Percentiles rank a stretch among this genome's conserved stretches.
Evolutionary conservation across 1,140 invertebrate species (phyloP).

Genomic region (Diploscapter pachys): DNA sequence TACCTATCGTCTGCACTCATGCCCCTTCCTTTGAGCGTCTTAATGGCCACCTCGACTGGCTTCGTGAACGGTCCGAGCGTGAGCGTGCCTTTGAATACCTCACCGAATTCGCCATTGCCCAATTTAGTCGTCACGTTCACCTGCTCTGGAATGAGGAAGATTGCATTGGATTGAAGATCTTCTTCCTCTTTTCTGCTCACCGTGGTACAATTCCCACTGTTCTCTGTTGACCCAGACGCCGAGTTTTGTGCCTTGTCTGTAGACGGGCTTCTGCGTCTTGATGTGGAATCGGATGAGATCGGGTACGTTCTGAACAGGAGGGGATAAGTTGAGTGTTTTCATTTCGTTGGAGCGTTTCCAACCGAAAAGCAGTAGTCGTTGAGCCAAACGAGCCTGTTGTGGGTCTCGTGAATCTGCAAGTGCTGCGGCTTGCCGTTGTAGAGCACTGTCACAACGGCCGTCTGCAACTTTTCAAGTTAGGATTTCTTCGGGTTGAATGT

Average conservation of each 20-base stretch:
- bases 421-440: constrained; percentile 2
- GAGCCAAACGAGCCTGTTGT: constrained; percentile 1
- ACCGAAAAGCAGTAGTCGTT: constrained; percentile 25
- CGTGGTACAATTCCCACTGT: constrained; percentile 35
- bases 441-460: constrained; percentile 10
- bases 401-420: constrained; percentile 2
- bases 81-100: constrained; percentile 25
- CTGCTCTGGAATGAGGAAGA: constrained; percentile 9
- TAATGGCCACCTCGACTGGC: constrained; percentile 23
- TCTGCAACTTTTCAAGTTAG: neutral
- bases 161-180: constrained; percentile 11
- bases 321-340: neutral
- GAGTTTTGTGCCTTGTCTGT: constrained; percentile 14
- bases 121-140: constrained; percentile 5
- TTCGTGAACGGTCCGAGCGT: constrained; percentile 24
- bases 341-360: neutral
- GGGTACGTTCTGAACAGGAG: constrained; percentile 15
- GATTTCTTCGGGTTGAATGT: neutral
- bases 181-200: neutral
- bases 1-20: constrained; percentile 28
- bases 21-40: constrained; percentile 21
- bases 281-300: constrained; percentile 19
- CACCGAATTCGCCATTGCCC: constrained; percentile 32
- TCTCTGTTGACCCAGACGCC: constrained; percentile 18
- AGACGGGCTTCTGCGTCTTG: constrained; percentile 8